phyloP scores from a whole-genome alignment of 2,113 vertebrate genomes.

The Puntigrus tetrazona region DNA sequence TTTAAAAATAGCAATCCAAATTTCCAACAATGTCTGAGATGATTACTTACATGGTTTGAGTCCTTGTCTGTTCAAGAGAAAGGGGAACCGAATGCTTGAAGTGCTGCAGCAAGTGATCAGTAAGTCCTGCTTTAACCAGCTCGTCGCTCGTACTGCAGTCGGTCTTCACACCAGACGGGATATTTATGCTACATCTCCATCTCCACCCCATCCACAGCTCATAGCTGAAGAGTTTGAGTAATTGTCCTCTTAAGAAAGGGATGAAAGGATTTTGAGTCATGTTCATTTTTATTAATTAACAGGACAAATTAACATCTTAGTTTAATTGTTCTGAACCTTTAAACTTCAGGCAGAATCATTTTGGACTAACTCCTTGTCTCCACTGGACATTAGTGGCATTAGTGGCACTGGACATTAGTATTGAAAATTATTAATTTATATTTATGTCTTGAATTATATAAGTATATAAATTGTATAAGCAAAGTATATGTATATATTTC shows the following conservation, averaged over 20 bases:
- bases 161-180: not conserved
- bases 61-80: not conserved
- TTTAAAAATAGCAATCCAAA: not conserved
- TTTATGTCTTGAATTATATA: too few relatives aligned
- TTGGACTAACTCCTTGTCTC: too few relatives aligned
- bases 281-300: not conserved
- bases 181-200: slow-evolving; percentile 5
- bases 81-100: not conserved
- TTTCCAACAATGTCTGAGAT: not conserved
- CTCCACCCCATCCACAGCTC: slow-evolving; percentile 25
- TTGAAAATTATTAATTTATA: too few relatives aligned
- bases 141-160: not conserved
- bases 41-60: slow-evolving; percentile 19
- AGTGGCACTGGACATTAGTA: too few relatives aligned
- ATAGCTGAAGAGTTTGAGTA: not conserved
- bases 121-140: not conserved
- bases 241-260: not conserved
- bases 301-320: not conserved
- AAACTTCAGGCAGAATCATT: not conserved
- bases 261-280: slow-evolving; percentile 16
- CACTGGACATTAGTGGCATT: too few relatives aligned
- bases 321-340: slow-evolving; percentile 7
- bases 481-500: not conserved
- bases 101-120: not conserved
- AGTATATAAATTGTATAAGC: not conserved